Evolutionary conservation across 2,113 vertebrate species (phyloP).

Genomic region (Puma concolor): DNA sequence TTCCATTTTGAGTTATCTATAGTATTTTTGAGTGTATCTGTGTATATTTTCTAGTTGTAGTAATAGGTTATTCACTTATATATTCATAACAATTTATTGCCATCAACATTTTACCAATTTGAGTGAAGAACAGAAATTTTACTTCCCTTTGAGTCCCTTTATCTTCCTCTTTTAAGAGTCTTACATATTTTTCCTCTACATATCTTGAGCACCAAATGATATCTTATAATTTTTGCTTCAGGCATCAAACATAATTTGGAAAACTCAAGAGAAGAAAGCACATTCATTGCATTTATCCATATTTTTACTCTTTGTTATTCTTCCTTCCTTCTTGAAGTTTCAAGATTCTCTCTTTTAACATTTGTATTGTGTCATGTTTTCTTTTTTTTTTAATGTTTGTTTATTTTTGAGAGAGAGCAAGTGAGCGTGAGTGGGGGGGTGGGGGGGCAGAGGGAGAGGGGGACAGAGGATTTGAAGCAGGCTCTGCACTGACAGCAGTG

Average conservation of each 20-base stretch:
- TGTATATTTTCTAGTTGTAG: neutral
- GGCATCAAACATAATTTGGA: neutral
- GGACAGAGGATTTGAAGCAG: neutral
- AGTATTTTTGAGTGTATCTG: neutral
- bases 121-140: neutral
- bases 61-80: neutral
- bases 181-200: neutral
- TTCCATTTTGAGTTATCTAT: neutral
- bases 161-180: neutral
- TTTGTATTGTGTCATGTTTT: neutral
- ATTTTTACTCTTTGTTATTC: neutral
- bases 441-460: neutral
- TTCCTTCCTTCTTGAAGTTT: neutral
- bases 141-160: neutral
- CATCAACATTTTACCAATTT: neutral
- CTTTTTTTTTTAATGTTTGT: neutral
- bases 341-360: neutral
- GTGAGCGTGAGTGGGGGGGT: neutral
- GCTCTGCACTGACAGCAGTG: neutral
- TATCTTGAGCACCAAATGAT: neutral
- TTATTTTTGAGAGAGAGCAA: neutral
- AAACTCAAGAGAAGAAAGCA: neutral
- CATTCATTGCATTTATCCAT: neutral
- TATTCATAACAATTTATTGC: neutral
- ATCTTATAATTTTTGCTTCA: neutral